A percentile compares a stretch with the other conserved stretches of the same genome.
phyloP scores from a whole-genome alignment of 2,797 vertebrate genomes.

The Clarias fuscus region DNA sequence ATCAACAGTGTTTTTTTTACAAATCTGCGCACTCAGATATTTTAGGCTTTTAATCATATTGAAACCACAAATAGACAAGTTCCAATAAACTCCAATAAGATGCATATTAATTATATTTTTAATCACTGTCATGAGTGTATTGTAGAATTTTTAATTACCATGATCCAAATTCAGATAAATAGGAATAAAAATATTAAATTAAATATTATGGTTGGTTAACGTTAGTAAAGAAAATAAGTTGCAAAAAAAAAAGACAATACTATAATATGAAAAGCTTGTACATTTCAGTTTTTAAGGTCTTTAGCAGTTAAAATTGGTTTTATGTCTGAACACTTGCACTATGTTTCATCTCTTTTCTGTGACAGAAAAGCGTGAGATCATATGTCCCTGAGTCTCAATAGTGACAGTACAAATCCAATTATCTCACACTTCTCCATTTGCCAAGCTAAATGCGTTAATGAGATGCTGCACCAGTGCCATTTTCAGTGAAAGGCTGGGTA shows the following conservation, averaged over 20 bases:
- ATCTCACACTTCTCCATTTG: conserved; percentile 34
- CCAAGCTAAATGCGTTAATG: conserved; percentile 48
- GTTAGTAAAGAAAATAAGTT: not conserved
- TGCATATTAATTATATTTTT: not conserved
- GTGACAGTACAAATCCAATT: conserved; percentile 35
- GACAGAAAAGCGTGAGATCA: conserved; percentile 23
- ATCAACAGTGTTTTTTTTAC: too few species aligned
- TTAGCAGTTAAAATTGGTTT: conserved; percentile 1
- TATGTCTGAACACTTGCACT: not conserved
- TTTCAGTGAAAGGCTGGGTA: conserved; percentile 24
- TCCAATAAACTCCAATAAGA: not conserved
- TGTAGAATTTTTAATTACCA: not conserved
- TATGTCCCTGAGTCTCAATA: not conserved
- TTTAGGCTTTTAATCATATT: not conserved
- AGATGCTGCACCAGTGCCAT: conserved; percentile 45
- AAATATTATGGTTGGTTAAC: not conserved
- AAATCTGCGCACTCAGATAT: not conserved
- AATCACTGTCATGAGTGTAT: not conserved
- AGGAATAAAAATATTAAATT: not conserved
- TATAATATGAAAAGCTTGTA: not conserved
- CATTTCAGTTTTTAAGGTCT: not conserved
- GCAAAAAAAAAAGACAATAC: not conserved
- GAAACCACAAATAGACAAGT: not conserved
- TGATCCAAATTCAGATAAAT: not conserved
- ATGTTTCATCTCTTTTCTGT: conserved; percentile 7